Base-by-base conservation (phyloP, 2,888 invertebrate genomes). In the Choreutis nemorana region DNA sequence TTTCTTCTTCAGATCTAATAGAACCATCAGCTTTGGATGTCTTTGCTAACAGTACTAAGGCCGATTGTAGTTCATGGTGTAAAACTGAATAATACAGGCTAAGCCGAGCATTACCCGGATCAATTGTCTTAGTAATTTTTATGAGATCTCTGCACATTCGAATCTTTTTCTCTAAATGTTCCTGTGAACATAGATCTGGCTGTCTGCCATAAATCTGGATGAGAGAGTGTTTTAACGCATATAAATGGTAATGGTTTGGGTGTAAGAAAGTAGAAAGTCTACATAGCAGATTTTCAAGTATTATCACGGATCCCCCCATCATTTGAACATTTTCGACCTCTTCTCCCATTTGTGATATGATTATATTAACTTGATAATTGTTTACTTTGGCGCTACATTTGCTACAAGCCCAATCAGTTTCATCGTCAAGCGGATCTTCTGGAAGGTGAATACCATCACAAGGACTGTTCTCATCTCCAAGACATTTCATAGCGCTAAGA, bases 241-340 rank as follows among this genome's bases (percentile, higher is more conserved):
- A 91, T 40, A 90, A 80, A 44, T 91, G 90, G 55, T 91, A 94
- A 64, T 94, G 94, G 52, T 91, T 87, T 0, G 89, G 87, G 66
- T 94, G 93, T 31, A 94, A 68, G 43, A 93, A 87, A 36, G 84
- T 85, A 2, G 86, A 82, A 29, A 92, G 64, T 42, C 90, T 87
- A 26, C 83, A 82, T 5, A 90, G 51, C 2, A 91, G 59, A 31
- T 82, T 78, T 45, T 89, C 86, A 34, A 89, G 60, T 37, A 81
- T 82, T 7, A 81, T 67, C 1, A 83, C 73, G 6, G 83, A 79
- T 1, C 86, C 85, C 44, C 83, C 85, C 39, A 83, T 80, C 39
- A 83, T 70, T 32, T 87, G 78, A 0, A 86, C 70, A 5, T 72
- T 68, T 31, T 91, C 90, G 0, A 91, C 89, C 52, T 91, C 89